Percentiles rank a stretch among this genome's conserved stretches.
These are phyloP conservation scores for Phortica okadai DNA, from an alignment of 2,888 invertebrate species.

Conservation along the genomic window DNA sequence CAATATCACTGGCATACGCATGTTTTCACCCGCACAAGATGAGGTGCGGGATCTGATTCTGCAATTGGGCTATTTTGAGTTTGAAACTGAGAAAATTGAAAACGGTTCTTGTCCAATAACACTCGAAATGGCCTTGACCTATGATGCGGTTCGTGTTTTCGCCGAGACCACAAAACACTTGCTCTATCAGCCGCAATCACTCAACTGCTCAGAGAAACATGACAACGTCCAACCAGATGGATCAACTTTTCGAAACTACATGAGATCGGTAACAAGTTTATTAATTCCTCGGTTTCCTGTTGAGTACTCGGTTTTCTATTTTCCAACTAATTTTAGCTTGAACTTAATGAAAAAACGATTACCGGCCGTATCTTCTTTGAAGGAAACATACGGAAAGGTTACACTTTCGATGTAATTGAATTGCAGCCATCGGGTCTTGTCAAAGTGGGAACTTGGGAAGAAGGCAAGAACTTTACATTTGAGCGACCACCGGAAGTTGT, in stretches of 20 bases:
- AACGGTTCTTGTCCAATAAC: constrained; percentile 69
- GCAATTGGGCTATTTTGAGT: constrained; percentile 35
- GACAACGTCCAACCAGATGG: constrained; percentile 86
- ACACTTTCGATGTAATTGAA: constrained; percentile 83
- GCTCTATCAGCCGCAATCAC: constrained; percentile 76
- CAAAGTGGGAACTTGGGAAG: constrained; percentile 84
- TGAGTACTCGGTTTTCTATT: neutral
- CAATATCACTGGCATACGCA: constrained; percentile 86
- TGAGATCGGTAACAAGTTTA: constrained; percentile 75
- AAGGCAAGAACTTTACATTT: constrained; percentile 80
- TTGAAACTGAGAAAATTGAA: constrained; percentile 41
- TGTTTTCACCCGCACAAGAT: constrained; percentile 80
- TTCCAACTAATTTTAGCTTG: constrained; percentile 46
- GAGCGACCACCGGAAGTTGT: constrained; percentile 75
- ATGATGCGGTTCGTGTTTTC: constrained; percentile 90
- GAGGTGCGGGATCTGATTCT: constrained; percentile 76
- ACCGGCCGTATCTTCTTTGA: constrained; percentile 88
- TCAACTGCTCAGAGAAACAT: constrained; percentile 80
- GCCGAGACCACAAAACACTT: constrained; percentile 85
- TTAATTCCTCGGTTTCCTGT: no score
- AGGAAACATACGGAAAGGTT: constrained; percentile 84
- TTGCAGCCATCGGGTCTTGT: constrained; percentile 80
- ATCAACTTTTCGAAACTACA: constrained; percentile 87
- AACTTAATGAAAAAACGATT: constrained; percentile 78
- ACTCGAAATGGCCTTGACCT: constrained; percentile 87